phyloP scores from a whole-genome alignment of 37 sponge, comb jelly and placozoan genomes.

The Geodia barretti region DNA sequence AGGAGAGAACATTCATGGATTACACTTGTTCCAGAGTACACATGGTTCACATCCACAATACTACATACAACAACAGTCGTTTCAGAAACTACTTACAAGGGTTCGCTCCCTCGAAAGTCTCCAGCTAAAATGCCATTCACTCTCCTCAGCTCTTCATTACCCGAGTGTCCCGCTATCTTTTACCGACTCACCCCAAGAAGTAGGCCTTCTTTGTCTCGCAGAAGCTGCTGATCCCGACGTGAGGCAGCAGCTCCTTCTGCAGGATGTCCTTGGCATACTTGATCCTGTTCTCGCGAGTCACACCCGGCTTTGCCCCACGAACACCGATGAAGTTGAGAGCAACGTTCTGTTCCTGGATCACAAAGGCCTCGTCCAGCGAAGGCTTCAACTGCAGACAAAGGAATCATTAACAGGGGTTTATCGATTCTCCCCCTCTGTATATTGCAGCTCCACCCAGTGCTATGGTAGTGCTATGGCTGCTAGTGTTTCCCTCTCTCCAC shows the following conservation, averaged over 20 bases:
- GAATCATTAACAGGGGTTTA: not conserved
- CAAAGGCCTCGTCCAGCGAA: conserved; percentile 99
- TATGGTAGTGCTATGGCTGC: not conserved
- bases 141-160: too few species aligned
- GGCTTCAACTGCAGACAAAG: conserved; percentile 83
- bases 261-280: conserved; percentile 99
- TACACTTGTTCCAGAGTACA: too few species aligned
- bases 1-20: too few species aligned
- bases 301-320: conserved; percentile 96
- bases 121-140: too few species aligned
- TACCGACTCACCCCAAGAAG: conserved; percentile 85
- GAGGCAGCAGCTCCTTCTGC: conserved; percentile 99
- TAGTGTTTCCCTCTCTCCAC: not conserved
- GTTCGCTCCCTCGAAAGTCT: too few species aligned
- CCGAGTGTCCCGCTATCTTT: too few species aligned
- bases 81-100: too few species aligned
- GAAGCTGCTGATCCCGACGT: conserved; percentile 98
- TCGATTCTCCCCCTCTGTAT: not conserved
- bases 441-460: not conserved
- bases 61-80: too few species aligned
- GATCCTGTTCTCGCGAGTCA: conserved; percentile 94
- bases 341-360: conserved; percentile 98
- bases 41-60: too few species aligned
- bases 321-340: conserved; percentile 98
- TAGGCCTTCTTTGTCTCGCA: conserved; percentile 99